Base-by-base conservation (phyloP, 2,113 vertebrate genomes). In the Oostethus manadensis region DNA sequence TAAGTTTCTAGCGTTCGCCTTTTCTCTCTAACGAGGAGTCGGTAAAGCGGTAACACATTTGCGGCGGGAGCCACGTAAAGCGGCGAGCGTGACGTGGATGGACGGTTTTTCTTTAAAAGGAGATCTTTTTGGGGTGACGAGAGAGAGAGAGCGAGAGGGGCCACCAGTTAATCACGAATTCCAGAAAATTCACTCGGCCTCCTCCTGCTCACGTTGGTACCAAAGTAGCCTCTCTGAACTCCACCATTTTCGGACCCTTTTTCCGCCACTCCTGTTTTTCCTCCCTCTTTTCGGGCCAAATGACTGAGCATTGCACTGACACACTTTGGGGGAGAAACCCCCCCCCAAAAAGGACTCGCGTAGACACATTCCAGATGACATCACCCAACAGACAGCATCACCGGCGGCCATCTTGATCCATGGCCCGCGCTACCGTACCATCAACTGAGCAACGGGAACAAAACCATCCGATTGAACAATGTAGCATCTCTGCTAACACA, bases 401-500 rank as follows among this genome's bases (percentile, higher is more conserved):
- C 64, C 53, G 29, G 78, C 51, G 70, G 79, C 81, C 81, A 82
- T 73, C 70, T 77, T 51, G 50, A 9, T 51, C 50, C 14, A 26
- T 33, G 21, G 45, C 45, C 53, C 33, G 38, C 43, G 16, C 16
- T 35, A 61, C 66, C 10, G 58, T 53, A 47, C 45, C 3, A 17
- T 43, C 10, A 18, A 26, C 20, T 48, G 17, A 50, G 48, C 48
- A 26, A 35, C 16, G 38, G 4, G 6, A 49, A 61, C 42, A 56
- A 17, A 59, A 43, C 49, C 51, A 42, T 48, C 8, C 33, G 60
- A 58, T 59, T 40, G 82, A 85, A 85, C 83, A 83, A 88, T 90
- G 90, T 90, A 91, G 90, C 90, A 90, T 88, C 82, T 88, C 86
- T 90, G 87, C 89, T 90, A 89, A 90, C 82, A 84, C 77, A 83